Base-by-base conservation (phyloP, 2,888 invertebrate genomes). In the Eupithecia tripunctaria region DNA sequence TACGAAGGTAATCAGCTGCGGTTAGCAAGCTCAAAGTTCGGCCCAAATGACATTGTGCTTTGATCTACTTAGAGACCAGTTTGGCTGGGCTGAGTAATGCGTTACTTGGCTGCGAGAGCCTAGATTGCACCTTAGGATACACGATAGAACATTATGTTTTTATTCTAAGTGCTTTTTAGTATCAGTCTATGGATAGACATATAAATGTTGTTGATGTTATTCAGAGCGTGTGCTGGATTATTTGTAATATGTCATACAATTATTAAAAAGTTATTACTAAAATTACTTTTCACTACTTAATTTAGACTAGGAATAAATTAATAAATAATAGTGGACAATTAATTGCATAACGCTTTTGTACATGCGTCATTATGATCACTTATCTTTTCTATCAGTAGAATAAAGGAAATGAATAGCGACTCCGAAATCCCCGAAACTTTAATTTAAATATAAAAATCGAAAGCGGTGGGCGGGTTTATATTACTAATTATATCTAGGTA, bases 31-130 rank as follows among this genome's bases (percentile, higher is more conserved):
- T 79, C 78, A 74, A 81, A 81, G 83, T 81, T 82, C 80, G 82
- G 78, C 82, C 71, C 66, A 76, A 83, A 80, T 87, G 88, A 90
- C 89, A 90, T 90, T 90, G 90, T 87, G 83, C 89, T 85, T 86
- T 90, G 89, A 90, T 88, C 88, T 83, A 89, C 87, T 89, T 85
- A 74, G 71, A 82, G 84, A 89, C 88, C 88, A 87, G 89, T 89
- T 88, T 80, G 78, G 80, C 78, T 78, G 73, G 78, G 80, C 70
- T 68, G 69, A 41, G 60, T 64, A 62, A 69, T 72, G 32, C 51
- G 63, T 56, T 14, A 66, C 43, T 71, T 10, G 47, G 47, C n/a
- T 51, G 15, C 38, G 14, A 18, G 60, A 60, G 67, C 65, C 68
- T 71, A 69, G 27, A n/a, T 29, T 43, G 27, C n/a, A 70, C 63